Percentiles rank a stretch among this genome's conserved stretches.
Evolutionary conservation across 2,888 invertebrate genomes (phyloP).

Genomic region (Eubasilissa splendida): DNA sequence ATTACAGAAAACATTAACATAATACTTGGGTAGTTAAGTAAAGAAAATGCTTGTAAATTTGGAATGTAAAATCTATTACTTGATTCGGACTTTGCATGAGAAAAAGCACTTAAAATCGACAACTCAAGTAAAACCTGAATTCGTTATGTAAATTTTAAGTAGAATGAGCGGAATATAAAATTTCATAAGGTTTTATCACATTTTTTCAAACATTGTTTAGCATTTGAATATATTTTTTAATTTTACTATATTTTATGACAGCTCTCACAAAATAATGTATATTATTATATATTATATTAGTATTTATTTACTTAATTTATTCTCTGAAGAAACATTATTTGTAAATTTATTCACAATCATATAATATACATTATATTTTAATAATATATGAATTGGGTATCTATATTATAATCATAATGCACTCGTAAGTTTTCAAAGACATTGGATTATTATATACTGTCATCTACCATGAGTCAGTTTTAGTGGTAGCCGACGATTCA

Average conservation of each 20-base stretch:
- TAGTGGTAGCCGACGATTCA: too few species aligned
- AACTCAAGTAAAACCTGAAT: conserved; percentile 33
- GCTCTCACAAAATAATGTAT: not conserved
- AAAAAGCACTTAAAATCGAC: conserved; percentile 41
- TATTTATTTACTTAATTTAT: too few species aligned
- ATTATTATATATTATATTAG: too few species aligned
- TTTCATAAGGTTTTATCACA: conserved; percentile 16
- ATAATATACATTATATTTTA: too few species aligned
- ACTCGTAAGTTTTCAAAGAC: too few species aligned
- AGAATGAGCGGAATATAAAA: conserved; percentile 25
- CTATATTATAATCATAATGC: too few species aligned
- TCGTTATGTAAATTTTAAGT: conserved; percentile 35
- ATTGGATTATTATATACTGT: too few species aligned
- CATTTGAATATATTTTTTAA: not conserved
- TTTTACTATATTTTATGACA: conserved; percentile 16
- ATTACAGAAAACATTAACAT: not conserved
- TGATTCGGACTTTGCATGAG: conserved; percentile 43
- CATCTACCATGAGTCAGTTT: too few species aligned
- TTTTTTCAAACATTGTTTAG: conserved; percentile 12
- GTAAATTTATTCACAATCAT: too few species aligned
- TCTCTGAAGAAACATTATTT: too few species aligned
- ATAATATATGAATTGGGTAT: too few species aligned
- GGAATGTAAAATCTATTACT: conserved; percentile 35
- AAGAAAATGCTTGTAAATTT: conserved; percentile 27
- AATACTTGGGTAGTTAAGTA: conserved; percentile 13